These are phyloP conservation scores for Umimayanthus chanpuru DNA, from an alignment of 92 coral and sea anemone genomes.

Conservation along the genomic window DNA sequence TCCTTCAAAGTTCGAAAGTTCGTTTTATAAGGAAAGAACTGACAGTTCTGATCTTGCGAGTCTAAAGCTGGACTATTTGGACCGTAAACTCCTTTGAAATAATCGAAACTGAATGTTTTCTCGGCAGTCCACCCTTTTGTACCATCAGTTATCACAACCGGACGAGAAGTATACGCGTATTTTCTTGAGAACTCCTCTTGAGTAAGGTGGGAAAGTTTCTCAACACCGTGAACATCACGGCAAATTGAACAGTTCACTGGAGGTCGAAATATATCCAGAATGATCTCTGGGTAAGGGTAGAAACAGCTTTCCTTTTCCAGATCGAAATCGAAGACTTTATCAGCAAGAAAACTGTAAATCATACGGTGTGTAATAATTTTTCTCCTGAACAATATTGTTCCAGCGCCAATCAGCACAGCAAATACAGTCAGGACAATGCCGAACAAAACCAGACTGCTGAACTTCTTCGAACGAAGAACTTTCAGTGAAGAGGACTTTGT, in stretches of 20 bases:
- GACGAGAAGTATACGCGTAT: slow-evolving; percentile 87
- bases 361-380: slow-evolving; percentile 48
- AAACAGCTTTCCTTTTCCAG: slow-evolving; percentile 82
- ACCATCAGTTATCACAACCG: slow-evolving; percentile 88
- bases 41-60: slow-evolving; percentile 75
- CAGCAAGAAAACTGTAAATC: slow-evolving; percentile 61
- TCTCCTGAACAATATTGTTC: slow-evolving; percentile 53
- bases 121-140: slow-evolving; percentile 86
- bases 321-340: slow-evolving; percentile 69
- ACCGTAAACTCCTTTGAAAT: slow-evolving; percentile 80
- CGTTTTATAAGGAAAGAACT: slow-evolving; percentile 90
- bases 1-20: slow-evolving; percentile 75
- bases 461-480: slow-evolving; percentile 48
- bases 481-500: slow-evolving; percentile 63
- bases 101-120: slow-evolving; percentile 82
- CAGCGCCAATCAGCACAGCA: slow-evolving; percentile 65
- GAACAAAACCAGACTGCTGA: slow-evolving; percentile 11
- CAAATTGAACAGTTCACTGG: slow-evolving; percentile 93
- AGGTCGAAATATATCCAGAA: slow-evolving; percentile 91
- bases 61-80: slow-evolving; percentile 83
- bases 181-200: slow-evolving; percentile 71
- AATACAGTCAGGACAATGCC: slow-evolving; percentile 55
- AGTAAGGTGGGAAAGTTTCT: slow-evolving; percentile 66
- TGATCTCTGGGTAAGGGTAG: slow-evolving; percentile 70
- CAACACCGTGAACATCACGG: slow-evolving; percentile 71